These are phyloP conservation scores for Dolichoris vasculosae DNA, from an alignment of 1,140 invertebrate species.

Conservation along the genomic window DNA sequence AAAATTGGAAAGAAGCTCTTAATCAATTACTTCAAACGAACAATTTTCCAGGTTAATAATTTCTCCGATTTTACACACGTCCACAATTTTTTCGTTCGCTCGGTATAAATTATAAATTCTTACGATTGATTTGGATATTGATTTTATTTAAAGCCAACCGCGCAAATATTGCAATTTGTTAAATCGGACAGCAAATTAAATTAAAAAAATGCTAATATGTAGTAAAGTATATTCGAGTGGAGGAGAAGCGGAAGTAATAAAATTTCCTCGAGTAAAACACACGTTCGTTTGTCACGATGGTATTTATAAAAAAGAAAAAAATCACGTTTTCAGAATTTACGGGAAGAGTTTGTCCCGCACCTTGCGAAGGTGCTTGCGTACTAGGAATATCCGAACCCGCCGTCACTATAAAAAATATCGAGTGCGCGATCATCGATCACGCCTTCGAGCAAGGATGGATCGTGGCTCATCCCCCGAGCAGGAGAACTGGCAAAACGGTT, in stretches of 20 bases:
- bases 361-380: slow-evolving; percentile 98
- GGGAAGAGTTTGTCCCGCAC: slow-evolving; percentile 97
- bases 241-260: no score
- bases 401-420: slow-evolving; percentile 99
- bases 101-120: no score
- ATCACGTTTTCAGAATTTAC: slow-evolving; percentile 88
- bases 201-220: no score
- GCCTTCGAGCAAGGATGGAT: slow-evolving; percentile 99
- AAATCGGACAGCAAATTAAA: no score
- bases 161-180: no score
- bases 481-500: slow-evolving; percentile 88
- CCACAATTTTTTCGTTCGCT: background rate
- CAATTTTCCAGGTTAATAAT: slow-evolving; percentile 89
- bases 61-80: background rate
- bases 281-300: background rate
- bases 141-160: no score
- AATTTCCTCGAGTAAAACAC: no score
- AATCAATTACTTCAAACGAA: slow-evolving; percentile 97
- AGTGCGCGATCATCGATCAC: slow-evolving; percentile 98
- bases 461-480: slow-evolving; percentile 81
- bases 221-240: no score
- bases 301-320: background rate
- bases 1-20: slow-evolving; percentile 97
- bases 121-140: no score
- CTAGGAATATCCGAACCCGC: slow-evolving; percentile 96